Conservation (phyloP, 2,113 vertebrate genomes). For the Amphilophus citrinellus region DNA sequence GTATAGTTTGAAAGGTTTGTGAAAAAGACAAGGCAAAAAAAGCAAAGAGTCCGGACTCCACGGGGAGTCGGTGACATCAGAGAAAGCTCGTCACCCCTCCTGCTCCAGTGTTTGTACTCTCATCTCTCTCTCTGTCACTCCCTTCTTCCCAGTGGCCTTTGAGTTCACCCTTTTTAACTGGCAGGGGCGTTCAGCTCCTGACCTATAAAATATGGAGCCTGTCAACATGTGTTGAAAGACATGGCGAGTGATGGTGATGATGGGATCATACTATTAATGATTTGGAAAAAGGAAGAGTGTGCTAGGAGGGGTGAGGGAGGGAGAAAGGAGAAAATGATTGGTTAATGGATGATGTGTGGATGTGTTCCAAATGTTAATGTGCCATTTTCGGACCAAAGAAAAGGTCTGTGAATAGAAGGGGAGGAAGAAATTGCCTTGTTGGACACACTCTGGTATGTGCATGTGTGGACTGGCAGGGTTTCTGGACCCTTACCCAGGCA, state of each 20-base stretch:
- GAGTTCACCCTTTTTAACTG: conserved; percentile 58
- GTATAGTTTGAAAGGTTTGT: conserved; percentile 56
- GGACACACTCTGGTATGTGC: background rate
- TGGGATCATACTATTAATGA: conserved; percentile 72
- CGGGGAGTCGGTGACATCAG: conserved; percentile 57
- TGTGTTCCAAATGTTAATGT: conserved; percentile 70
- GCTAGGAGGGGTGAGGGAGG: background rate
- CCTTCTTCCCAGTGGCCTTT: conserved; percentile 58
- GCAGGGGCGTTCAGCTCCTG: conserved; percentile 56
- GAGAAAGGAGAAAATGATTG: background rate
- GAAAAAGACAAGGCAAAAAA: conserved; percentile 35
- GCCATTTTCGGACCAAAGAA: conserved; percentile 55
- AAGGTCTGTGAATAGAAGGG: conserved; percentile 13
- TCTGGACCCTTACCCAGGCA: background rate
- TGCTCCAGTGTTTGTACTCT: conserved; percentile 42
- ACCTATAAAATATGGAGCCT: conserved; percentile 72
- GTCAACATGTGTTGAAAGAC: conserved; percentile 71
- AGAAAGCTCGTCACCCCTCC: conserved; percentile 44
- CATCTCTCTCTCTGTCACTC: conserved; percentile 53
- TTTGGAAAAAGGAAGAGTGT: conserved; percentile 39
- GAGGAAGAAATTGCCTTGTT: conserved; percentile 12
- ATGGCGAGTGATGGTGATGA: conserved; percentile 42
- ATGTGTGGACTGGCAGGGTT: background rate
- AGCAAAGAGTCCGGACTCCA: conserved; percentile 22
- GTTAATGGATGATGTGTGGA: conserved; percentile 62